Base-by-base conservation (phyloP, 2,888 invertebrate species). In the Rhingia campestris region DNA sequence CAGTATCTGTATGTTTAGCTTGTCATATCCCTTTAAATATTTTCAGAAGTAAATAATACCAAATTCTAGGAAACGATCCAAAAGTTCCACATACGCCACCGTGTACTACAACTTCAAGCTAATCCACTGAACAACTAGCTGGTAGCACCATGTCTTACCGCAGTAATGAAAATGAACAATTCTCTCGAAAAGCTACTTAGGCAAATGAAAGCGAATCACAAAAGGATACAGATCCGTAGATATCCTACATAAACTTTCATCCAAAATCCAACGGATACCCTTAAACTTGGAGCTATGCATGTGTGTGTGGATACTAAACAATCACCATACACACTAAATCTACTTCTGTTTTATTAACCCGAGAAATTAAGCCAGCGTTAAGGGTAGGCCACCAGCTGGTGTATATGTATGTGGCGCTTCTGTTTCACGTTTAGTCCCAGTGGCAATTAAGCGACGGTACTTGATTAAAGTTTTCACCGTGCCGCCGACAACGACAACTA, bases 401-500 rank as follows among this genome's bases (percentile, higher is more conserved):
- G 63, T 56, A 33, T 43, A 47, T 74, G 69, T 61, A 53, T 37
- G 39, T 14, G 49, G 41, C 54, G 66, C 66, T 59, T 66, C 59
- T 59, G 64, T 43, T 72, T 33, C 14, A 6, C 61, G 61, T 51
- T 80, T 61, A 63, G 39, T 58, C 61, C 41, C 32, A 59, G 58
- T 67, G 69, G 82, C 64, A 79, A 84, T 84, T 79, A 84, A 84
- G 74, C 82, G 73, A 73, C 64, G 69, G 79, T 70, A 84, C 73
- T 84, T 84, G 79, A 84, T 84, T 84, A 84, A 84, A 84, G 79
- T 84, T 84, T 84, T 84, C 74, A 64, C 64, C 61, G 35, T n/a
- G 39, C 30, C 63, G 12, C 14, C 58, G 37, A 12, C 67, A 32
- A 39, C 72, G 47, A 66, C 66, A 39, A 66, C 53, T 56, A 54